Evolutionary conservation across 2,797 vertebrate genomes (phyloP).

Genomic region (Toxotes lorentzi): DNA sequence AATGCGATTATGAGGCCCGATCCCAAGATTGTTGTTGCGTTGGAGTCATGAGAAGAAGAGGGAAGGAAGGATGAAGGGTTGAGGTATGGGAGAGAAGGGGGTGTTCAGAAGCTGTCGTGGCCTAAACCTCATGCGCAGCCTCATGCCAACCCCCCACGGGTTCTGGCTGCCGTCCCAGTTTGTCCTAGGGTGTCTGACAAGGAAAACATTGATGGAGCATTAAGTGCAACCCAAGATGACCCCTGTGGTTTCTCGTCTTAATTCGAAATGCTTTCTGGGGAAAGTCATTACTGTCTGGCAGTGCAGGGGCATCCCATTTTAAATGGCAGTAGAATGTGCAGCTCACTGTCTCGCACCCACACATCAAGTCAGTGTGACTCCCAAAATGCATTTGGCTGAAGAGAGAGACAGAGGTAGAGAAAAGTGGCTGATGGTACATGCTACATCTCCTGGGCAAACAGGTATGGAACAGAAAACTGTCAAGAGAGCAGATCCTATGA

Average conservation of each 20-base stretch:
- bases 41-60: conserved; percentile 57
- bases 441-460: conserved; percentile 2
- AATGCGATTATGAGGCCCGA: conserved; percentile 76
- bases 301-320: not conserved
- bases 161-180: conserved; percentile 62
- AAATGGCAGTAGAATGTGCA: conserved; percentile 35
- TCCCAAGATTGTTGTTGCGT: conserved; percentile 67
- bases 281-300: conserved; percentile 29
- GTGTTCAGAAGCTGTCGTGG: conserved; percentile 4
- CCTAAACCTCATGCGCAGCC: conserved; percentile 1
- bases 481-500: not conserved
- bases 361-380: conserved; percentile 9
- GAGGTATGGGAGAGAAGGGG: conserved; percentile 13
- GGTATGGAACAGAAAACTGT: not conserved
- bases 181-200: conserved; percentile 49
- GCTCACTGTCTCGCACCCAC: not conserved
- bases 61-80: conserved; percentile 17
- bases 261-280: conserved; percentile 4
- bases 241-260: not conserved
- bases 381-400: conserved; percentile 18
- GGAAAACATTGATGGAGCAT: conserved; percentile 44
- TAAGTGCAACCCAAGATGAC: conserved; percentile 12
- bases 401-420: not conserved
- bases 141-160: not conserved
- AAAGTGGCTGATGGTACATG: not conserved